phyloP scores from a whole-genome alignment of 2,888 invertebrate species.

The Troides helena region DNA sequence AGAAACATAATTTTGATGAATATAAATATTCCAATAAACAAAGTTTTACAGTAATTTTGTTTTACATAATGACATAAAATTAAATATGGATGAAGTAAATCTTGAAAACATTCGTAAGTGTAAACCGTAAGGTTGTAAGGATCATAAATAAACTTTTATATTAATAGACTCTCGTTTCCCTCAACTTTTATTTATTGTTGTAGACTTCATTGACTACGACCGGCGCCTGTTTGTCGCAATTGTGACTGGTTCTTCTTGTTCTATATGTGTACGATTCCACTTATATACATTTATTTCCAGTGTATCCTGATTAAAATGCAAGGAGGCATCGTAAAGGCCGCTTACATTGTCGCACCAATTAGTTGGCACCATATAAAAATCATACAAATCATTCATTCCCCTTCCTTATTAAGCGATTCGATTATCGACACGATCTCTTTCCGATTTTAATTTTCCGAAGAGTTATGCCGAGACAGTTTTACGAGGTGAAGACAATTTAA shows the following conservation, averaged over 20 bases:
- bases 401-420: constrained; percentile 64
- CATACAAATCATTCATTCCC: constrained; percentile 62
- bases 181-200: constrained; percentile 70
- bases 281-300: constrained; percentile 63
- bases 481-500: constrained; percentile 67
- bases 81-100: not conserved
- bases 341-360: constrained; percentile 74
- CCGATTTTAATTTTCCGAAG: constrained; percentile 55
- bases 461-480: constrained; percentile 65
- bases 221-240: constrained; percentile 74
- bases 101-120: not conserved
- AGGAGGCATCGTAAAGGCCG: constrained; percentile 63
- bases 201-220: constrained; percentile 69
- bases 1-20: not conserved
- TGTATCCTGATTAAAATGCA: constrained; percentile 72
- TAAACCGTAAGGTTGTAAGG: constrained; percentile 12
- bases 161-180: constrained; percentile 62
- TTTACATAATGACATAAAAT: not conserved
- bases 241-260: constrained; percentile 77
- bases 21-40: not conserved
- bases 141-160: constrained; percentile 48
- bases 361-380: constrained; percentile 61
- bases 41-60: not conserved
- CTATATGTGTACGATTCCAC: constrained; percentile 68
- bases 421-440: constrained; percentile 53